These are phyloP conservation scores for Mastomys natalensis DNA, from an alignment of 2,113 vertebrate species.

Conservation along the genomic window DNA sequence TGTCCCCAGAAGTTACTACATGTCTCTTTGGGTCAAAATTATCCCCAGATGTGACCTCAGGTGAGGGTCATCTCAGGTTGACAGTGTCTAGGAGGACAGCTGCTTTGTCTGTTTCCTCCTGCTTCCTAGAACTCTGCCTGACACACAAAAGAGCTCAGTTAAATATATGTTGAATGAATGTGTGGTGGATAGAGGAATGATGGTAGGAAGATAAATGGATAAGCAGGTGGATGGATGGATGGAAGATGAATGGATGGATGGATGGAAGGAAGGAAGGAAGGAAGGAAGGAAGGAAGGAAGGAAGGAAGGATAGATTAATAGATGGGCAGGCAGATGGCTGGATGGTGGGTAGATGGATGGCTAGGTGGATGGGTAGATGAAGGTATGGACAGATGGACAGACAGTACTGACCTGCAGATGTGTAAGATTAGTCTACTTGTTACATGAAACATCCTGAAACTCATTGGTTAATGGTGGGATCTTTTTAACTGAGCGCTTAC, in stretches of 20 bases:
- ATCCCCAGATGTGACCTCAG: too few species aligned
- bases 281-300: too few species aligned
- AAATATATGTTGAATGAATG: not conserved
- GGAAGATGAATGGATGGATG: not conserved
- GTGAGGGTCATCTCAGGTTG: not conserved
- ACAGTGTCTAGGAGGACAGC: accelerated
- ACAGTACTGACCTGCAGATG: not conserved
- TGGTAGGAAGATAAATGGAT: not conserved
- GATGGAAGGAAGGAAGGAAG: too few species aligned
- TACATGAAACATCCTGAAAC: not conserved
- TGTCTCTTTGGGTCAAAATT: not conserved
- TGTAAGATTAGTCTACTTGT: not conserved
- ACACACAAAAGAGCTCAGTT: not conserved
- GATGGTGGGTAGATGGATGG: not conserved
- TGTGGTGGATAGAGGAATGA: not conserved
- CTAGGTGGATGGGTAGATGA: not conserved
- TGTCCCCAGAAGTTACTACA: not conserved
- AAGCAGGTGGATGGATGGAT: not conserved
- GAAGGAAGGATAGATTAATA: too few species aligned
- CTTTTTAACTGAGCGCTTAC: not conserved
- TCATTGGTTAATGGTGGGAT: not conserved
- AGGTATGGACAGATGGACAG: not conserved
- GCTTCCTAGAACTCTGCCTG: not conserved
- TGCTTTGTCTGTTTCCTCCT: not conserved
- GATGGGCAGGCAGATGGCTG: not conserved